phyloP scores from a whole-genome alignment of 1,140 invertebrate genomes.

The Tetramorium simillimum region DNA sequence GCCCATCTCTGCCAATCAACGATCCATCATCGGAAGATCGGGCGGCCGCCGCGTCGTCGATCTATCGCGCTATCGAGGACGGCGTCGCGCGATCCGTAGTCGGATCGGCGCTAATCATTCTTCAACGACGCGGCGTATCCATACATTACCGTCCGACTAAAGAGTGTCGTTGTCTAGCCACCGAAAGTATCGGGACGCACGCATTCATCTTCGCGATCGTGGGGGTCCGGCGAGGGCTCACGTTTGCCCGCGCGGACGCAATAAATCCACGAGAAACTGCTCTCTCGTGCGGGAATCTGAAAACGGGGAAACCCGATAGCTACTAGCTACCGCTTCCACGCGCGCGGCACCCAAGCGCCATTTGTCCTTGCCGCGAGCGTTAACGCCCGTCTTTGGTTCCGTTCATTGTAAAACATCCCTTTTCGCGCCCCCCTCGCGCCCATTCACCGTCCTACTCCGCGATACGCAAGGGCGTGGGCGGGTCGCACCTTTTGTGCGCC shows the following conservation, averaged over 20 bases:
- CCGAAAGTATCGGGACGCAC: not conserved
- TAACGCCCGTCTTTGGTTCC: constrained; percentile 78
- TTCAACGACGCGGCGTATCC: constrained; percentile 21
- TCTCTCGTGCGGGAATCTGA: constrained; percentile 63
- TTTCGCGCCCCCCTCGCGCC: constrained; percentile 72
- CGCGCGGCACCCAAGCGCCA: constrained; percentile 70
- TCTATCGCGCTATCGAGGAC: constrained; percentile 62
- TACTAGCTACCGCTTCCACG: constrained; percentile 27
- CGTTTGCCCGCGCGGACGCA: not conserved
- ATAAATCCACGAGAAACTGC: constrained; percentile 58
- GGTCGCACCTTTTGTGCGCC: constrained; percentile 77
- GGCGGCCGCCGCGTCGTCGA: not conserved
- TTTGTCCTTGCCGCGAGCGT: constrained; percentile 79
- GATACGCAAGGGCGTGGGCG: constrained; percentile 62
- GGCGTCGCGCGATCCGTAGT: constrained; percentile 34
- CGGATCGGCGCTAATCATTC: constrained; percentile 58
- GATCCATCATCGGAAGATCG: constrained; percentile 81
- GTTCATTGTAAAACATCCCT: constrained; percentile 84
- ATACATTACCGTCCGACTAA: constrained; percentile 33
- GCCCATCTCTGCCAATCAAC: constrained; percentile 82
- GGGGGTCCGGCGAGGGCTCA: not conserved
- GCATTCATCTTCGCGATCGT: constrained; percentile 3
- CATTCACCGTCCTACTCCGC: constrained; percentile 58
- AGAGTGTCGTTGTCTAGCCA: not conserved
- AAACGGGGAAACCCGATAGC: constrained; percentile 42